phyloP scores from a whole-genome alignment of 2,113 vertebrate species.

The Phaetusa simplex region DNA sequence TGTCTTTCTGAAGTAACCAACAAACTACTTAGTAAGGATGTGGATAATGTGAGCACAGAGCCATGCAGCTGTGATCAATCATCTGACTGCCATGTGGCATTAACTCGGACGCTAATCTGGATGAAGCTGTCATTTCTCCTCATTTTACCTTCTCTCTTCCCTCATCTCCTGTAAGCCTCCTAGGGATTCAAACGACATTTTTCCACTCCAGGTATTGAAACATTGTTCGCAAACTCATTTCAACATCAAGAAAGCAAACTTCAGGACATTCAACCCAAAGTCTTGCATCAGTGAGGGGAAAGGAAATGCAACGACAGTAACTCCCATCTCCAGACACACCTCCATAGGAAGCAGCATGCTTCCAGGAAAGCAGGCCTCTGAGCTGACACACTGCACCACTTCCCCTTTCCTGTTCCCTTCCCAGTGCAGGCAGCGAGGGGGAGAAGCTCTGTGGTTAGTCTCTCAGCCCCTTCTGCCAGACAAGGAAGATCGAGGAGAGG shows the following conservation, averaged over 20 bases:
- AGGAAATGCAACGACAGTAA: not conserved
- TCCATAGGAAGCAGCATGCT: not conserved
- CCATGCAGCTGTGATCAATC: not conserved
- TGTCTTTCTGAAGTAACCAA: not conserved
- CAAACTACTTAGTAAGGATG: not conserved
- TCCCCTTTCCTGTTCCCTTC: not conserved
- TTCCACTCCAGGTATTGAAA: not conserved
- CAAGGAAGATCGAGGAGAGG: not conserved
- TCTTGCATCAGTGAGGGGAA: not conserved
- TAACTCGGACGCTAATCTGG: not conserved
- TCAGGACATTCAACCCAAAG: not conserved
- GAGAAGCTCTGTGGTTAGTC: not conserved
- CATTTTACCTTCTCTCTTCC: not conserved
- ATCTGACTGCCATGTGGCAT: not conserved
- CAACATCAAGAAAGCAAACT: not conserved
- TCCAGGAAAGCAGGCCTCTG: not conserved
- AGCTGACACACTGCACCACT: not conserved
- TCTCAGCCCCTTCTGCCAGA: not conserved
- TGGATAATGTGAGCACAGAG: not conserved
- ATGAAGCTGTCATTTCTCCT: not conserved
- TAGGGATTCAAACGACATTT: not conserved
- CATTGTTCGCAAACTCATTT: not conserved
- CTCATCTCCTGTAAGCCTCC: not conserved
- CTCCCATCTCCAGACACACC: not conserved
- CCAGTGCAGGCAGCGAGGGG: not conserved